A percentile compares a stretch with the other conserved stretches of the same genome.
These are phyloP conservation scores for Drosophila rufa DNA, from an alignment of 1,140 invertebrate genomes.

Conservation along the genomic window DNA sequence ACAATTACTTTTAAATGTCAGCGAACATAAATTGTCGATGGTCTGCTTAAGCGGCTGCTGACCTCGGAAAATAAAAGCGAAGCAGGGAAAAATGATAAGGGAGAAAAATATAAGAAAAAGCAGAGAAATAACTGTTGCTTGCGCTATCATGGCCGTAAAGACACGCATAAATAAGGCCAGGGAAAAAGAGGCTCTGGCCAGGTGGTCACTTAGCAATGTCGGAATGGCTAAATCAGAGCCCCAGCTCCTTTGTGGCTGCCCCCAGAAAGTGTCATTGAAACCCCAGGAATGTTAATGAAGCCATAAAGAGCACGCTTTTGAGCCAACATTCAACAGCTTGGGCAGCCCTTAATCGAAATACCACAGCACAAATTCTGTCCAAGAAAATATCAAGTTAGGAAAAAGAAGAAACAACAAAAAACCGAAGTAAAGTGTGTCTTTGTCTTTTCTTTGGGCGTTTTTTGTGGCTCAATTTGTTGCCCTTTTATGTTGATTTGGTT, in stretches of 20 bases:
- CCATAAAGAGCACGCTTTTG: constrained; percentile 72
- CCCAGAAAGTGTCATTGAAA: constrained; percentile 52
- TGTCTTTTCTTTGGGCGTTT: constrained; percentile 4
- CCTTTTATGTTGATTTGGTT: constrained; percentile 35
- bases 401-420: background rate
- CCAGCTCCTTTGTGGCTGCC: too few relatives aligned
- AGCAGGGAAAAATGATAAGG: constrained; percentile 1
- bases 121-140: constrained; percentile 40
- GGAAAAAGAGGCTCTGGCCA: constrained; percentile 24
- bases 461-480: constrained; percentile 24
- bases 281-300: constrained; percentile 76
- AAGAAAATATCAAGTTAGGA: constrained; percentile 5
- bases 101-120: background rate
- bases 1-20: constrained; percentile 54
- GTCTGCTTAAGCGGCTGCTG: constrained; percentile 51
- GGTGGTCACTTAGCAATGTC: constrained; percentile 48
- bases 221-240: constrained; percentile 34
- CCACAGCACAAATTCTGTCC: constrained; percentile 13
- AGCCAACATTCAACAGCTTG: constrained; percentile 59
- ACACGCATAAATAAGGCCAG: constrained; percentile 41
- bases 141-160: constrained; percentile 29
- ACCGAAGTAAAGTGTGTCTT: background rate
- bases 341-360: constrained; percentile 51
- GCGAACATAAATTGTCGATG: constrained; percentile 30
- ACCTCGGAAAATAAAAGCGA: constrained; percentile 33